Evolutionary conservation across 2,113 vertebrate genomes (phyloP).

Genomic region (Seriola quinqueradiata): DNA sequence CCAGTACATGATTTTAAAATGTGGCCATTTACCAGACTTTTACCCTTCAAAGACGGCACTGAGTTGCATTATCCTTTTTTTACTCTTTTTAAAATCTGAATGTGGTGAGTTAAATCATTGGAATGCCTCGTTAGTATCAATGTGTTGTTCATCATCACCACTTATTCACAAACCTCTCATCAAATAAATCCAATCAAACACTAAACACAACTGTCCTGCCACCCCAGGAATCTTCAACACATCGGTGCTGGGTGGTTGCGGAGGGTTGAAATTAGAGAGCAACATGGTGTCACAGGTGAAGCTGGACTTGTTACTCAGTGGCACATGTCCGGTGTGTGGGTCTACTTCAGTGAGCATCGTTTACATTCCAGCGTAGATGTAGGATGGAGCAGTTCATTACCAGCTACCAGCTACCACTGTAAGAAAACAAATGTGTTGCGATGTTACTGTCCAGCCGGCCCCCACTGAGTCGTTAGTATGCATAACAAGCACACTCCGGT

Average conservation of each 20-base stretch:
- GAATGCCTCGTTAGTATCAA: background rate
- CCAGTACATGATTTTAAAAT: no score
- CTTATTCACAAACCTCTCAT: background rate
- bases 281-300: constrained; percentile 6
- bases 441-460: constrained; percentile 44
- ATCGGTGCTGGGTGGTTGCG: constrained; percentile 7
- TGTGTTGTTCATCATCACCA: background rate
- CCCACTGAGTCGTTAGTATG: constrained; percentile 75
- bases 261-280: constrained; percentile 7
- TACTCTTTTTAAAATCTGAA: background rate
- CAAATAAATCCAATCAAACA: background rate
- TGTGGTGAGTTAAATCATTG: background rate
- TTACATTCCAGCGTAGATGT: constrained; percentile 48
- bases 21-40: no score
- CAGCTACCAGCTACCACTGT: constrained; percentile 31
- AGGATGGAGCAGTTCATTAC: constrained; percentile 33
- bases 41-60: background rate
- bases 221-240: no score
- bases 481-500: constrained; percentile 79
- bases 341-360: constrained; percentile 47
- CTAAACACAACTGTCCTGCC: no score
- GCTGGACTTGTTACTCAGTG: background rate
- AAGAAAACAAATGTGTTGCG: constrained; percentile 57
- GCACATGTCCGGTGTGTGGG: constrained; percentile 18
- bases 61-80: background rate